Evolutionary conservation across 2,888 invertebrate genomes (phyloP), one percentile per base, ranked within the genome.

Genomic region (Lithosia quadra): DNA sequence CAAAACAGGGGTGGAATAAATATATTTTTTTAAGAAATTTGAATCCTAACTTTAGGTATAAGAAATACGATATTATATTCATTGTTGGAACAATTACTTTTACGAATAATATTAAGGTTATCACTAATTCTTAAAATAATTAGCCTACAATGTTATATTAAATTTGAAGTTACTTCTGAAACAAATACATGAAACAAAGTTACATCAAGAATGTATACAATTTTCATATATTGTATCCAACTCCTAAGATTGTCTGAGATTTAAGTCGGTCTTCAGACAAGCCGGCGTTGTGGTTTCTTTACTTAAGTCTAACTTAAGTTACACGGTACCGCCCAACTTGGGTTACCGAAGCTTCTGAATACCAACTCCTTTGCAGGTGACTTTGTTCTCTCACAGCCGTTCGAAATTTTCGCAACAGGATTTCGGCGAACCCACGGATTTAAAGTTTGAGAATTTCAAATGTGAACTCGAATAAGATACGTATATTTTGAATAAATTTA

Each of bases 231-330:
- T 82, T 86, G 87, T 88, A 82, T 80, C 77, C 82, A 75, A 80
- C 72, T 67, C 83, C 86, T 79, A 86, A 84, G 84, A 77, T 83
- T 82, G 83, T 84, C 81, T 80, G 85, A 90, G 91, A 92, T 92
- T 92, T 92, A 92, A 92, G 87, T 87, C 86, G 86, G 90, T 90
- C 91, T 87, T 92, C 91, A 92, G 91, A 90, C 90, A 80, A 86
- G 84, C 87, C 85, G 89, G 89, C 89, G 88, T 86, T 91, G 92
- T 82, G 92, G 91, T 92, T 93, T 92, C 93, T 92, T 92, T 92
- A 85, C 92, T 91, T 91, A 91, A 92, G 88, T 90, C 89, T 86
- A 89, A 91, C 88, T 91, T 92, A 91, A 92, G 84, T 90, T 88
- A 90, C 87, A 84, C 80, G 84, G 89, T 84, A 86, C 88, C 92